These are phyloP conservation scores for Enchytraeus crypticus DNA, from an alignment of 2,888 invertebrate species.

Conservation along the genomic window DNA sequence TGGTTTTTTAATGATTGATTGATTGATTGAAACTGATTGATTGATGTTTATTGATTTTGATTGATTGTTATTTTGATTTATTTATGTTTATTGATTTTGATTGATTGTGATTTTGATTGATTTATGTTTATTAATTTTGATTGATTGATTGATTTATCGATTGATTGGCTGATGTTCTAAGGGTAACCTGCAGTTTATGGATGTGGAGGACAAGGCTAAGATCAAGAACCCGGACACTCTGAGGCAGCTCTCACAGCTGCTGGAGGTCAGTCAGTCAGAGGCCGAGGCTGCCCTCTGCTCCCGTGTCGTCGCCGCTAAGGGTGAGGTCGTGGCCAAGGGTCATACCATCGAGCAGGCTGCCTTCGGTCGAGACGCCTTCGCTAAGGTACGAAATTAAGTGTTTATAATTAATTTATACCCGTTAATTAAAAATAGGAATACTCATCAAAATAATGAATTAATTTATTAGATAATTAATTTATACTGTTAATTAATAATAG, in stretches of 20 bases:
- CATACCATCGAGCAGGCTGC: conserved; percentile 76
- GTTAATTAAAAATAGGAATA: neutral
- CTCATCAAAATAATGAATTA: neutral
- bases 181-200: conserved; percentile 59
- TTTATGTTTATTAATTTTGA: no score
- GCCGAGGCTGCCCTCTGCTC: conserved; percentile 70
- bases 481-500: no score
- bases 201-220: conserved; percentile 51
- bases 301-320: conserved; percentile 83
- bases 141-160: no score
- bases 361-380: conserved; percentile 81
- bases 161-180: no score
- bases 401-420: neutral
- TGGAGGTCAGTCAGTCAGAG: conserved; percentile 60
- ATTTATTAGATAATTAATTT: no score
- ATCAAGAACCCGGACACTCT: conserved; percentile 54
- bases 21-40: no score
- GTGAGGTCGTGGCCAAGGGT: conserved; percentile 80
- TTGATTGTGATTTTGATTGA: no score
- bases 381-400: conserved; percentile 65
- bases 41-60: no score
- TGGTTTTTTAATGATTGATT: no score
- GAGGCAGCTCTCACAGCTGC: conserved; percentile 54
- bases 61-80: no score
- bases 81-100: no score